Conservation (phyloP, 1,140 invertebrate species). For the Drosophila punjabiensis region DNA sequence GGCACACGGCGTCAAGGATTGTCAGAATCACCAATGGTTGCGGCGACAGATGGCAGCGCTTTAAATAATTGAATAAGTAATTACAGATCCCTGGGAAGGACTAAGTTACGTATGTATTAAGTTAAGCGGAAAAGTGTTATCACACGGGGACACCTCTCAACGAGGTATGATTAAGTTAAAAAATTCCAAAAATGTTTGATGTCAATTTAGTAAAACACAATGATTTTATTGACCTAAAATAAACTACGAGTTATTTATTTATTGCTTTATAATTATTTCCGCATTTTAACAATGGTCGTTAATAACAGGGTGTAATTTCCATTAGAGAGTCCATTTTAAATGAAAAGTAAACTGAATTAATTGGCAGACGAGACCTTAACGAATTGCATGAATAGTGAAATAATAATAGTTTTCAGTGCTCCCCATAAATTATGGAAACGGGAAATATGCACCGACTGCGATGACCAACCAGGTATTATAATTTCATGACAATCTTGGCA, state of each 20-base stretch:
- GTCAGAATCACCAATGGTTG: slow-evolving; percentile 3
- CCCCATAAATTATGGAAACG: not conserved
- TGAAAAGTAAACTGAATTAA: not conserved
- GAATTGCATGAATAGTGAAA: not conserved
- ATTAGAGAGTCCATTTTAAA: too few relatives aligned
- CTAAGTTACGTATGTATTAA: not conserved
- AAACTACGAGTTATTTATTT: not conserved
- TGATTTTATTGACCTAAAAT: not conserved
- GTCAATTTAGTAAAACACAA: not conserved
- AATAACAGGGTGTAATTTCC: too few relatives aligned
- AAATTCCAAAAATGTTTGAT: not conserved
- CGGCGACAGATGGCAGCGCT: slow-evolving; percentile 21
- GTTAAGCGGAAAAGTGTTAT: not conserved
- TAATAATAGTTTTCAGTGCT: not conserved
- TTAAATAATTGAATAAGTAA: slow-evolving; percentile 31
- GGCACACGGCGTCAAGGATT: slow-evolving; percentile 18
- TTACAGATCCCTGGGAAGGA: not conserved
- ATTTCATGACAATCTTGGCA: slow-evolving; percentile 2
- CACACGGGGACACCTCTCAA: not conserved
- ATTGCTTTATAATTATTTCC: too few relatives aligned
- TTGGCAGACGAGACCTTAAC: not conserved
- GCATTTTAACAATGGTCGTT: too few relatives aligned
- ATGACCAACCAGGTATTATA: slow-evolving; percentile 4
- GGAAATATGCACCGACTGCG: too few relatives aligned
- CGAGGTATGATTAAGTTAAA: not conserved